Evolutionary conservation across 2,113 vertebrate genomes (phyloP).

Genomic region (Varanus komodoensis): DNA sequence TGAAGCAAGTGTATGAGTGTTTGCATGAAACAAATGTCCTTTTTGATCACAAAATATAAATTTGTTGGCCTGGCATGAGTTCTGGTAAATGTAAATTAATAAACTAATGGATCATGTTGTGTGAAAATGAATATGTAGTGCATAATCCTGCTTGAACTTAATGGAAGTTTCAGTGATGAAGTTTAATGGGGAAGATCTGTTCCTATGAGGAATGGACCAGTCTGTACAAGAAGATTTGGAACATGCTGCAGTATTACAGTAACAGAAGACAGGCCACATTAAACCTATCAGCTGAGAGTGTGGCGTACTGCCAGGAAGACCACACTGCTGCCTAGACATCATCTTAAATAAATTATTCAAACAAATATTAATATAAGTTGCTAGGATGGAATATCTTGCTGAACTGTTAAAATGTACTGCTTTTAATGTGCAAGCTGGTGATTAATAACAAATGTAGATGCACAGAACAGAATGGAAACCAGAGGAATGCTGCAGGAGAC

Average conservation of each 20-base stretch:
- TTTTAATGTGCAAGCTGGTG: conserved; percentile 59
- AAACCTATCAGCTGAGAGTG: conserved; percentile 55
- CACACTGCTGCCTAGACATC: conserved; percentile 74
- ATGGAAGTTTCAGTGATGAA: conserved; percentile 6
- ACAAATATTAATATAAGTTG: conserved; percentile 77
- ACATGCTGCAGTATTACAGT: conserved; percentile 8
- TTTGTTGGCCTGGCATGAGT: neutral
- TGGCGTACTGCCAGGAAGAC: conserved; percentile 67
- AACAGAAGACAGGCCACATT: conserved; percentile 61
- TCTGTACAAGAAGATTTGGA: conserved; percentile 45
- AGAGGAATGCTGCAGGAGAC: conserved; percentile 34
- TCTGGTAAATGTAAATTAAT: neutral
- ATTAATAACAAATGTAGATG: conserved; percentile 74
- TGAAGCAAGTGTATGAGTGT: neutral
- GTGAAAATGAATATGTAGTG: neutral
- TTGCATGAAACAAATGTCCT: neutral
- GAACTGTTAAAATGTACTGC: conserved; percentile 67
- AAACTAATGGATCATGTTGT: neutral
- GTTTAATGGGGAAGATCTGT: conserved; percentile 7
- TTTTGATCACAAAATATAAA: neutral
- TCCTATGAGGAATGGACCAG: conserved; percentile 32
- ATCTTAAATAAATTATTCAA: conserved; percentile 75
- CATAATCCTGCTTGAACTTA: neutral
- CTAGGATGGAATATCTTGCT: conserved; percentile 75
- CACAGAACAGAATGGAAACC: conserved; percentile 63